Evolutionary conservation across 2,113 vertebrate species (phyloP), one percentile per base, ranked within the genome.

Genomic region (Panthera leo): DNA sequence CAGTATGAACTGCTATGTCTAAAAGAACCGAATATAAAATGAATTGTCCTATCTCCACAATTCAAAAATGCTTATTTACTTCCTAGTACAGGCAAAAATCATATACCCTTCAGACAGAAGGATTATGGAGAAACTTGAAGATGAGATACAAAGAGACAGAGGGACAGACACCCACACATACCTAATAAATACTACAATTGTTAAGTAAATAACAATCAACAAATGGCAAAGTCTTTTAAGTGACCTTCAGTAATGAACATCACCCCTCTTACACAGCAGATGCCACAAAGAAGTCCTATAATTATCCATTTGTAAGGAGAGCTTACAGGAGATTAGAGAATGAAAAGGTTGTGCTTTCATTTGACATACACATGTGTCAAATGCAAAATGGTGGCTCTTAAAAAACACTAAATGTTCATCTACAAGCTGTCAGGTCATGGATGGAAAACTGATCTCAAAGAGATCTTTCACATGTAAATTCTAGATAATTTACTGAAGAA

Each of bases 401-500:
- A 68, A 79, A 94, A 94, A 96, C 14, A 85, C 6, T 31, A 90
- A 73, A 68, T 75, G 23, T 90, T 83, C 68, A 85, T 85, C 76
- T 71, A 61, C 67, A 95, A 87, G 68, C 73, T 96, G n/a, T 90
- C 82, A 67, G 55, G n/a, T 70, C 80, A 97, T 90, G 92, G 70
- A 85, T 84, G 75, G 79, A 95, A 97, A 94, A 61, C 2, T 58
- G 61, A 94, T 87, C 87, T 89, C 83, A 85, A 79, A 29, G 39
- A 89, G 29, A 89, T 84, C 45, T 94, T 94, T 53, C 80, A 91
- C 91, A 95, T 91, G 42, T 71, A 97, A 97, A 97, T 87, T 79
- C 42, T 94, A 91, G 79, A 80, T 95, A 96, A 95, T 95, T 82
- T 96, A 92, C 80, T 80, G 27, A 92, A 90, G 65, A 96, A 34